These are phyloP conservation scores for Hemiprocne comata DNA, from an alignment of 2,113 vertebrate genomes.

Conservation along the genomic window DNA sequence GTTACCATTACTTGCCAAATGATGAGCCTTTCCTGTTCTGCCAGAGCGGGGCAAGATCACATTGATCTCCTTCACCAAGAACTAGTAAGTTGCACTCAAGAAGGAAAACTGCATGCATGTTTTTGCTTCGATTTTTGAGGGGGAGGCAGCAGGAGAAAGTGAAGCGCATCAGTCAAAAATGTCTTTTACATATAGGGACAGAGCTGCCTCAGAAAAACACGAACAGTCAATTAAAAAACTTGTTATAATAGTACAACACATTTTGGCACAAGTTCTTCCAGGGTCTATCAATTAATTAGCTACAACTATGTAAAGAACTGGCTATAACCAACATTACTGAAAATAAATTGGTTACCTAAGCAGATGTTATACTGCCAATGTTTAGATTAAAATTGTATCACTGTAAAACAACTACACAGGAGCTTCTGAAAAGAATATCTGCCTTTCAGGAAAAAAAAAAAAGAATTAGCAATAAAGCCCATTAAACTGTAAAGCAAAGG, in stretches of 20 bases:
- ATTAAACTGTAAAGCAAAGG: neutral
- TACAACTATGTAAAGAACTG: neutral
- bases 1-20: neutral
- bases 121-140: conserved; percentile 5
- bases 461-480: neutral
- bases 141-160: neutral
- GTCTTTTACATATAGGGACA: neutral
- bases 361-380: neutral
- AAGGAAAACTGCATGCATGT: neutral
- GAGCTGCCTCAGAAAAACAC: neutral
- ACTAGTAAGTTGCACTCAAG: neutral
- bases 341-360: neutral
- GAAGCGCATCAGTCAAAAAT: neutral
- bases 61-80: neutral
- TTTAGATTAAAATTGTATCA: neutral
- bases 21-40: neutral
- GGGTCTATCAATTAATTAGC: neutral
- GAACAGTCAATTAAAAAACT: neutral
- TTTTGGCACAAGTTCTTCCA: neutral
- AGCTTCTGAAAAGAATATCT: neutral
- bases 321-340: neutral
- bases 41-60: neutral
- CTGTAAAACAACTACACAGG: neutral
- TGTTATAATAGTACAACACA: neutral
- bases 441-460: neutral